A percentile compares a stretch with the other conserved stretches of the same genome.
Evolutionary conservation across 2,888 invertebrate genomes (phyloP).

Genomic region (Adelphocoris suturalis): DNA sequence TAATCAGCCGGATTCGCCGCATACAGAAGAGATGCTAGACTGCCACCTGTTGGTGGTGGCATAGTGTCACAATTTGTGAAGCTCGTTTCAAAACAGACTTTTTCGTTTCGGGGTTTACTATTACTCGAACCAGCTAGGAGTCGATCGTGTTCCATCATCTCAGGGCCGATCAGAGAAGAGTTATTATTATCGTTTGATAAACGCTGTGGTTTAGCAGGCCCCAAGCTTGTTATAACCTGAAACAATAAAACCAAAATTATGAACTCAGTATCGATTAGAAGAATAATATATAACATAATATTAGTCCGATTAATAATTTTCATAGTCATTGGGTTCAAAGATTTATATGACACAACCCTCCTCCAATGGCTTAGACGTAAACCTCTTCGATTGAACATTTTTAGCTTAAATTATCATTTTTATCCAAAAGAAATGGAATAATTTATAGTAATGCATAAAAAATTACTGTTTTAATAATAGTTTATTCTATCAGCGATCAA

Average conservation of each 20-base stretch:
- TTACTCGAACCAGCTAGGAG: conserved; percentile 80
- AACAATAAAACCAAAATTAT: conserved; percentile 73
- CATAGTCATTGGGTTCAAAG: no score
- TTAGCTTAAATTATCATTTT: no score
- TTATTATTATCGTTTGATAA: conserved; percentile 76
- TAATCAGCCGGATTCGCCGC: conserved; percentile 75
- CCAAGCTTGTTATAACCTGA: conserved; percentile 88
- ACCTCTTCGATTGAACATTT: no score
- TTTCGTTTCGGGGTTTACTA: conserved; percentile 79
- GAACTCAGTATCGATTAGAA: not conserved
- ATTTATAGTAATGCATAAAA: no score
- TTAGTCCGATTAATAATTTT: not conserved
- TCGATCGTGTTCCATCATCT: conserved; percentile 77
- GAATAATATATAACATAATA: not conserved
- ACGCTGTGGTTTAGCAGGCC: conserved; percentile 89
- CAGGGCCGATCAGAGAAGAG: conserved; percentile 78
- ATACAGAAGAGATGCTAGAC: conserved; percentile 74
- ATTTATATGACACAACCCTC: no score
- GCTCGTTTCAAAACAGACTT: conserved; percentile 86
- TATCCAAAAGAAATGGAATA: no score
- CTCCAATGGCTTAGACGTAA: no score
- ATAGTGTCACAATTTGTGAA: conserved; percentile 85
- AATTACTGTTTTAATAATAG: no score
- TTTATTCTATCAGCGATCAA: no score
- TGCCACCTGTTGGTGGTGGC: conserved; percentile 77